These are phyloP conservation scores for Chloebia gouldiae DNA, from an alignment of 2,113 vertebrate genomes.

Conservation along the genomic window DNA sequence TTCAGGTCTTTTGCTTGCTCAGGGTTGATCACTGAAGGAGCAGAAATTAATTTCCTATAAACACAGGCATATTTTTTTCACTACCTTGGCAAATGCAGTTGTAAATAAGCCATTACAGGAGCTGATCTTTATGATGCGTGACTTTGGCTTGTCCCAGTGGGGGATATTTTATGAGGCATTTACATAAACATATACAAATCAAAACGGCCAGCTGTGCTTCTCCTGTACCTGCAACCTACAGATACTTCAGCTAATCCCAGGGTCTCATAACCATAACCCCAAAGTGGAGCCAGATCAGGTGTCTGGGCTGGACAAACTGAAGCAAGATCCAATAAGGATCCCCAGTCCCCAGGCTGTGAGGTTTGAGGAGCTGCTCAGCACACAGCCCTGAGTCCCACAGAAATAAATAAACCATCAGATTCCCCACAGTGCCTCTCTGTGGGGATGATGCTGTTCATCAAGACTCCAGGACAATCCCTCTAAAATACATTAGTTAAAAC, in stretches of 20 bases:
- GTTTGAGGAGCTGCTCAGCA: neutral
- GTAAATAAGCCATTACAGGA: slow-evolving; percentile 58
- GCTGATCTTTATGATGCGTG: slow-evolving; percentile 57
- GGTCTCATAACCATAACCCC: neutral
- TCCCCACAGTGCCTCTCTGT: fast-evolving
- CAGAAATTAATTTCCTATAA: slow-evolving; percentile 71
- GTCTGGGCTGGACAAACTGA: neutral
- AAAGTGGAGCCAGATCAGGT: fast-evolving
- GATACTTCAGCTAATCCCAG: neutral
- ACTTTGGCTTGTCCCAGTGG: slow-evolving; percentile 33
- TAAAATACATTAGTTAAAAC: neutral
- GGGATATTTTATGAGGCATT: slow-evolving; percentile 58
- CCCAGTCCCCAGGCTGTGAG: neutral
- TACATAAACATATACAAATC: slow-evolving; percentile 66
- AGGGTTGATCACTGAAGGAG: slow-evolving; percentile 61
- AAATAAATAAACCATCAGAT: neutral
- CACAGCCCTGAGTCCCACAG: neutral
- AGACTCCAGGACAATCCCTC: fast-evolving
- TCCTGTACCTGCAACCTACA: neutral
- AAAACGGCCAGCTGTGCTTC: slow-evolving; percentile 28
- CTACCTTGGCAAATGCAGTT: slow-evolving; percentile 46
- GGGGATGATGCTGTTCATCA: neutral
- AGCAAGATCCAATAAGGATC: fast-evolving
- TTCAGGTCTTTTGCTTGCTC: slow-evolving; percentile 52
- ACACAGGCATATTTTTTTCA: slow-evolving; percentile 54